Evolutionary conservation across 2,888 invertebrate genomes (phyloP).

Genomic region (Ichneumoninae sp.): DNA sequence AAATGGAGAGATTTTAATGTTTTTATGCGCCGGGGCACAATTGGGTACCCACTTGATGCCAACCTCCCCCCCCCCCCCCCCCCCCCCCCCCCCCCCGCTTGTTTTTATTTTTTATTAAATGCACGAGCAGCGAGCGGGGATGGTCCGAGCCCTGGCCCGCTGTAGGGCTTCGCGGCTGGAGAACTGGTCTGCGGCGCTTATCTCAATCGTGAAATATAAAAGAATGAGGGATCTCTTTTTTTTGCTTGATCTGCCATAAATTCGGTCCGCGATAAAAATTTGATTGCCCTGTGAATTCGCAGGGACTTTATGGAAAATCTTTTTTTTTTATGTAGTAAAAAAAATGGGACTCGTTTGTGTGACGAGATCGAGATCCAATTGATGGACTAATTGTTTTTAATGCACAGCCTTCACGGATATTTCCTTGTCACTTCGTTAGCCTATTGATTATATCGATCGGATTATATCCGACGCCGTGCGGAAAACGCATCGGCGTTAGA

Average conservation of each 20-base stretch:
- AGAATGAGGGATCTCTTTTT: neutral
- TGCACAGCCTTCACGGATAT: too few relatives aligned
- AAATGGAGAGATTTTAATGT: conserved; percentile 84
- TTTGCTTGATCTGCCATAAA: neutral
- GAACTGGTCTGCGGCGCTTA: neutral
- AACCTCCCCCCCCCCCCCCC: conserved; percentile 71
- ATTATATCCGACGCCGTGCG: neutral
- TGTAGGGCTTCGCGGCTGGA: conserved; percentile 11
- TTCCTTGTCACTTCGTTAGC: neutral
- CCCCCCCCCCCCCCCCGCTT: neutral
- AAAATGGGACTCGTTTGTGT: too few relatives aligned
- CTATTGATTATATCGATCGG: conserved; percentile 22
- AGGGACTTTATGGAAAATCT: too few relatives aligned
- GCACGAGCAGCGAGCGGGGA: conserved; percentile 65
- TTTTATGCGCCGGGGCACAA: conserved; percentile 82
- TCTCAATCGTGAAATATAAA: neutral
- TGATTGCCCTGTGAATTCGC: neutral
- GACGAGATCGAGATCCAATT: too few relatives aligned
- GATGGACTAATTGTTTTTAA: too few relatives aligned
- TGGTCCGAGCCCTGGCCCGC: neutral
- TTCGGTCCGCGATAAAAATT: neutral
- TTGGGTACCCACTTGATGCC: conserved; percentile 83
- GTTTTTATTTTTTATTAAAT: conserved; percentile 83
- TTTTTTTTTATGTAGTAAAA: too few relatives aligned
- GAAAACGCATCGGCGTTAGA: conserved; percentile 3